phyloP scores from a whole-genome alignment of 1,140 invertebrate genomes.

The Brachionus plicatilis region DNA sequence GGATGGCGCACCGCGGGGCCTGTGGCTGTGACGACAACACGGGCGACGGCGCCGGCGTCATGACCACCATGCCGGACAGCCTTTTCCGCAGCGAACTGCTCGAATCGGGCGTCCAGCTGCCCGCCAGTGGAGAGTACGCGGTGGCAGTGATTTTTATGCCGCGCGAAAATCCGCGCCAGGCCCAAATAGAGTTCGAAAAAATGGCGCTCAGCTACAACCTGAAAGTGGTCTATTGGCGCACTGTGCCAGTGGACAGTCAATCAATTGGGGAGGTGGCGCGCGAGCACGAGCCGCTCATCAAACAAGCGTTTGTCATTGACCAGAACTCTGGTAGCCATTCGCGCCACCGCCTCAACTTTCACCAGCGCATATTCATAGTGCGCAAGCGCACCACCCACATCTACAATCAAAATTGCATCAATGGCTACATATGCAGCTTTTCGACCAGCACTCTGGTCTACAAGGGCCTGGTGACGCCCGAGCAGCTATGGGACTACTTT shows the following conservation, averaged over 20 bases:
- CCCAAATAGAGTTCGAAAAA: constrained; percentile 72
- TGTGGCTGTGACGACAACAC: constrained; percentile 98
- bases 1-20: constrained; percentile 97
- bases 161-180: constrained; percentile 70
- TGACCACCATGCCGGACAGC: constrained; percentile 89
- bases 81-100: constrained; percentile 74
- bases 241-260: constrained; percentile 76
- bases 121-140: neutral
- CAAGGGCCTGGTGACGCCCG: constrained; percentile 88
- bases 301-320: constrained; percentile 62
- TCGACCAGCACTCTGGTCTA: constrained; percentile 85
- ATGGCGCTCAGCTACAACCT: constrained; percentile 74
- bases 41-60: constrained; percentile 92
- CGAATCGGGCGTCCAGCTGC: constrained; percentile 48
- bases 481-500: constrained; percentile 85
- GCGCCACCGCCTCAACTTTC: neutral
- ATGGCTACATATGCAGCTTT: constrained; percentile 94
- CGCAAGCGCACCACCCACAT: constrained; percentile 85
- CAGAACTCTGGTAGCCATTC: neutral
- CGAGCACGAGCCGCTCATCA: constrained; percentile 86
- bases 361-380: constrained; percentile 74
- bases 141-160: constrained; percentile 70
- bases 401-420: constrained; percentile 69
- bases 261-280: constrained; percentile 81
- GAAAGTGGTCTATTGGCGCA: constrained; percentile 80